A percentile compares a stretch with the other conserved stretches of the same genome.
Conservation (phyloP, 2,888 invertebrate genomes). For the Acleris emargana region DNA sequence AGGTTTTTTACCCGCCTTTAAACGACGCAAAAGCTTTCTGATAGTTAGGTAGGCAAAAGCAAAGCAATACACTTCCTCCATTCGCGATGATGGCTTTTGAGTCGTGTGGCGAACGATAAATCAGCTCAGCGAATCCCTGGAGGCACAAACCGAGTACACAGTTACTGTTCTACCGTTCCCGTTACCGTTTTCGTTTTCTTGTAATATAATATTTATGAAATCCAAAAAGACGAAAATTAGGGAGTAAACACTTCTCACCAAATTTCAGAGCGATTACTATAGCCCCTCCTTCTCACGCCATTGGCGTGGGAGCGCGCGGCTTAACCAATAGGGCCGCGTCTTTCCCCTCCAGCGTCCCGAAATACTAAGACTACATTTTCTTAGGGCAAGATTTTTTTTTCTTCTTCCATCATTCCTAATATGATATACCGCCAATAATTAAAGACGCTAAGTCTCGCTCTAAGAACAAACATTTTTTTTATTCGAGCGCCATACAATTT, state of each 20-base stretch:
- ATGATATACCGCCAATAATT: background rate
- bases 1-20: no score
- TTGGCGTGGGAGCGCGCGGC: slow-evolving; percentile 67
- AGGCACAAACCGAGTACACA: background rate
- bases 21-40: no score
- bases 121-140: no score
- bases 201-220: slow-evolving; percentile 8
- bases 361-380: slow-evolving; percentile 67
- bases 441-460: no score
- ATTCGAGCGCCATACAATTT: background rate
- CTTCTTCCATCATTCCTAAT: slow-evolving; percentile 42
- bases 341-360: slow-evolving; percentile 67
- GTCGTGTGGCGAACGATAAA: no score
- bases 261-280: slow-evolving; percentile 66
- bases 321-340: slow-evolving; percentile 72
- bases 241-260: slow-evolving; percentile 63
- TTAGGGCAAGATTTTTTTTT: slow-evolving; percentile 55
- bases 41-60: no score
- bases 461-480: background rate
- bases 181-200: background rate
- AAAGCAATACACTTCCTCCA: no score
- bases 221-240: slow-evolving; percentile 52
- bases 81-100: no score
- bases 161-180: background rate
- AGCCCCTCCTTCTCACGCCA: slow-evolving; percentile 76